Conservation (phyloP, 2,113 vertebrate species). For the Leucopsar rothschildi region DNA sequence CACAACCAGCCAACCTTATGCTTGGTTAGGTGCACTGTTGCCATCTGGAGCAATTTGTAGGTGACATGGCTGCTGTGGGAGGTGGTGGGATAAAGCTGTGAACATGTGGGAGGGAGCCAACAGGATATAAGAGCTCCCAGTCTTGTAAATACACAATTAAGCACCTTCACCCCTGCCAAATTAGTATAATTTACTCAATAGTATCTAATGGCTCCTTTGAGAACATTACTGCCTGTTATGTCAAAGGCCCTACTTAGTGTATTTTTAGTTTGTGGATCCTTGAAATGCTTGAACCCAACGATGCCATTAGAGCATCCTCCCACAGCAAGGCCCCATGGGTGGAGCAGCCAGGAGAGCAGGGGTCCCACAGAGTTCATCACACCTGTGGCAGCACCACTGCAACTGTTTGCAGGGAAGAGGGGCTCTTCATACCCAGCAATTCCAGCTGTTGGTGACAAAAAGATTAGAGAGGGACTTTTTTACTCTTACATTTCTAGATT, state of each 20-base stretch:
- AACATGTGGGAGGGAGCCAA: neutral
- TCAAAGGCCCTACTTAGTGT: neutral
- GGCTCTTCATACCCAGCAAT: neutral
- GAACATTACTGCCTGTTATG: constrained; percentile 8
- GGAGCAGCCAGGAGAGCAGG: neutral
- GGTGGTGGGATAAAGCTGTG: neutral
- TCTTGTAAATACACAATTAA: constrained; percentile 11
- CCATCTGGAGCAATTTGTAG: neutral
- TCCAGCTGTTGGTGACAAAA: neutral
- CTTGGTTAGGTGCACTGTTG: neutral
- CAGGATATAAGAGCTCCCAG: neutral
- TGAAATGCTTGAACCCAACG: neutral
- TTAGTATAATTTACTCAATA: constrained; percentile 27
- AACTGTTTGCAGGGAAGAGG: neutral
- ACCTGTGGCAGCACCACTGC: neutral
- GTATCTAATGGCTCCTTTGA: constrained; percentile 23
- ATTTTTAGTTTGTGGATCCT: neutral
- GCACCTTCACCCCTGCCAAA: neutral
- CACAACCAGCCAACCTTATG: neutral
- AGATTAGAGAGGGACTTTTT: neutral
- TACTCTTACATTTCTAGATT: neutral
- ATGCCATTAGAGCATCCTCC: neutral
- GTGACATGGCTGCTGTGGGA: neutral
- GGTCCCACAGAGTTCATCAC: neutral
- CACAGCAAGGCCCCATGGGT: neutral